A percentile compares a stretch with the other conserved stretches of the same genome.
These are phyloP conservation scores for Ischnura elegans DNA, from an alignment of 2,888 invertebrate species.

Conservation along the genomic window DNA sequence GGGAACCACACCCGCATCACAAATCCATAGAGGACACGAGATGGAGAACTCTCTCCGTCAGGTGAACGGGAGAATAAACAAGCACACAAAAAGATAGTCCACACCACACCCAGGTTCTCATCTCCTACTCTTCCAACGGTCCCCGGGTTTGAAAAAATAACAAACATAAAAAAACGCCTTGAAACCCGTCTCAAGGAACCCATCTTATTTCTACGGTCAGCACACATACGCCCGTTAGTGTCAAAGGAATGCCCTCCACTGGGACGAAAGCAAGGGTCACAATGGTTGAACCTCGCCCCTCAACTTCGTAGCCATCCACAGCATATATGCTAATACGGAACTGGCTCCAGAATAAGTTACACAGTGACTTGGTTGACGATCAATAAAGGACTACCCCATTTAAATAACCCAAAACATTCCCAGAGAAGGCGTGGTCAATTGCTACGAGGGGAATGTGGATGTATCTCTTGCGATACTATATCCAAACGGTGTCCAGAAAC, in stretches of 20 bases:
- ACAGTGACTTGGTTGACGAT: background rate
- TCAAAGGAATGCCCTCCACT: background rate
- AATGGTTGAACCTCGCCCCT: background rate
- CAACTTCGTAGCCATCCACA: background rate
- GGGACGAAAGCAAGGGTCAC: background rate
- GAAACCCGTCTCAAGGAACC: background rate
- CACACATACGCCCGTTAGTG: background rate
- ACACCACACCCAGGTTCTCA: background rate
- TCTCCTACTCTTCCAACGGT: background rate
- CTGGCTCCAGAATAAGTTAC: background rate
- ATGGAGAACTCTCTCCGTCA: background rate
- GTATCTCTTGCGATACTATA: too few species aligned
- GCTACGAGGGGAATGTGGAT: background rate
- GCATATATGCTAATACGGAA: background rate
- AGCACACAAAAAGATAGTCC: background rate
- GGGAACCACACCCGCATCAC: slow-evolving; percentile 30
- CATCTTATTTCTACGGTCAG: background rate
- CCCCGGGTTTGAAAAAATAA: slow-evolving; percentile 9
- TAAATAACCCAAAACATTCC: background rate
- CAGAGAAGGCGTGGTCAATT: background rate
- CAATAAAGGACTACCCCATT: background rate
- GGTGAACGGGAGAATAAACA: background rate
- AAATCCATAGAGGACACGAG: background rate
- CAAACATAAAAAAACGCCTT: background rate
- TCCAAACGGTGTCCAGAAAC: too few species aligned